These are phyloP conservation scores for Atta texana DNA, from an alignment of 1,140 invertebrate genomes.

Conservation along the genomic window DNA sequence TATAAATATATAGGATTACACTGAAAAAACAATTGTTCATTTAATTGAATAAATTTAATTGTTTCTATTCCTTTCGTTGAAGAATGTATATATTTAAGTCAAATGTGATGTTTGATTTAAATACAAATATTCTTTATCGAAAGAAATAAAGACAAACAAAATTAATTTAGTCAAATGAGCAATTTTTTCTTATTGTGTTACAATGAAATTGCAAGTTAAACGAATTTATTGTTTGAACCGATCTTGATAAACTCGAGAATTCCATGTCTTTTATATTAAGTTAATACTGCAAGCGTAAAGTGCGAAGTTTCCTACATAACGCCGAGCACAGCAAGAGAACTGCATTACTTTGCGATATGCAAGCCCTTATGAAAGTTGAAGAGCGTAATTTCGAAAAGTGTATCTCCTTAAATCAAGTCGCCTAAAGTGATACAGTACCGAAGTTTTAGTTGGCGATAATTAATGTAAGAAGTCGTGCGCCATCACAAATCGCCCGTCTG, in stretches of 20 bases:
- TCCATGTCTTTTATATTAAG: conserved; percentile 12
- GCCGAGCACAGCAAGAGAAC: neutral
- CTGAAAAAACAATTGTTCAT: no score
- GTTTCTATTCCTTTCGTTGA: no score
- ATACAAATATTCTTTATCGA: no score
- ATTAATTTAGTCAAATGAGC: no score
- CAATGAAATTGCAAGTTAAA: neutral
- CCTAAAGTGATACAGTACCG: conserved; percentile 36
- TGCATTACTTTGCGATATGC: conserved; percentile 38
- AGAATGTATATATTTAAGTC: no score
- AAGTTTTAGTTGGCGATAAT: conserved; percentile 25
- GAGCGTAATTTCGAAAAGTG: conserved; percentile 36
- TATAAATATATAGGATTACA: no score
- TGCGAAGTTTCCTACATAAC: conserved; percentile 41
- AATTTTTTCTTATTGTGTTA: neutral
- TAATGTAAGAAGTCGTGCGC: conserved; percentile 49
- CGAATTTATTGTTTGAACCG: neutral
- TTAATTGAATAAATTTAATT: no score
- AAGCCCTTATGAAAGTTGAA: conserved; percentile 38
- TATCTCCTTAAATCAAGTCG: conserved; percentile 59
- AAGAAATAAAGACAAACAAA: no score
- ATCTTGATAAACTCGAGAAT: conserved; percentile 14
- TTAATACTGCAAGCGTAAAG: conserved; percentile 29
- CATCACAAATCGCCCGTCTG: conserved; percentile 56
- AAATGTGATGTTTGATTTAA: no score